Conservation (phyloP, 2,113 vertebrate genomes). For the Galeopterus variegatus region DNA sequence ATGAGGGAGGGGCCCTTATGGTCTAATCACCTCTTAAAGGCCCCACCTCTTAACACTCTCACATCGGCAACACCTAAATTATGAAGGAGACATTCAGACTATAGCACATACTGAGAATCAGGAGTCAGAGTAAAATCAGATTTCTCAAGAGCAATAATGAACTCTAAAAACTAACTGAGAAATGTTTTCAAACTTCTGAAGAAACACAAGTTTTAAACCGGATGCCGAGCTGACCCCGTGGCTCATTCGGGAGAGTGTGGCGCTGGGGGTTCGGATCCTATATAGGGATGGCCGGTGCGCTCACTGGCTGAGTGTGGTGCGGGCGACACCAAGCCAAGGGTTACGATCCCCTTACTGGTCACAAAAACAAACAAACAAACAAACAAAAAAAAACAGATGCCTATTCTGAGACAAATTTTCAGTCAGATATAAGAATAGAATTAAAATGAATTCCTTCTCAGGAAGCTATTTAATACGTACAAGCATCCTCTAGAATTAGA, state of each 20-base stretch:
- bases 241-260: too few species aligned
- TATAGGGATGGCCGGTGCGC: too few species aligned
- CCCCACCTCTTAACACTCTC: not conserved
- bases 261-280: too few species aligned
- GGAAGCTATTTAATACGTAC: not conserved
- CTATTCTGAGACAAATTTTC: not conserved
- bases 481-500: constrained; percentile 14
- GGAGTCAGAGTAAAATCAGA: not conserved
- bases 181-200: constrained; percentile 21
- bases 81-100: not conserved
- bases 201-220: not conserved
- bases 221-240: too few species aligned
- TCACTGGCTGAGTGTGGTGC: too few species aligned
- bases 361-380: too few species aligned
- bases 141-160: not conserved
- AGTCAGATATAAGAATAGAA: not conserved
- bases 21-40: not conserved
- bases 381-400: too few species aligned
- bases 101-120: not conserved
- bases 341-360: too few species aligned
- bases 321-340: too few species aligned
- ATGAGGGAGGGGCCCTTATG: not conserved
- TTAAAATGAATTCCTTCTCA: not conserved
- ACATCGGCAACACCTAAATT: not conserved
- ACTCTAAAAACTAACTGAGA: not conserved